These are phyloP conservation scores for Nemopilema nomurai DNA, from an alignment of 30 jellyfish, hydroid and myxozoan genomes.

Conservation along the genomic window DNA sequence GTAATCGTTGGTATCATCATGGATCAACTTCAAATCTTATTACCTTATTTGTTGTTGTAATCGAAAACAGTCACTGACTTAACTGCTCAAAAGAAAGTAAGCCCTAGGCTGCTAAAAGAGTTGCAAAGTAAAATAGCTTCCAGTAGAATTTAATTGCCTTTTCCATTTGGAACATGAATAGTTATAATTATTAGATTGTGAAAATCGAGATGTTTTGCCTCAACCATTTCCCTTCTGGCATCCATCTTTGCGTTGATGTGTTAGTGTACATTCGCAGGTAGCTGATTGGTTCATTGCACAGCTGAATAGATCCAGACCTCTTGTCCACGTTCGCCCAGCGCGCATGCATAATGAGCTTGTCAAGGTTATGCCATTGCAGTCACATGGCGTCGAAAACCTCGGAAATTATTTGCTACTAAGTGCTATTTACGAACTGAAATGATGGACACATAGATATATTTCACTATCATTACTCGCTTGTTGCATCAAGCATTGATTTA, in stretches of 20 bases:
- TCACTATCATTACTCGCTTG: background rate
- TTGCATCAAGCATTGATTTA: background rate
- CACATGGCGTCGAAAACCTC: conserved; percentile 64
- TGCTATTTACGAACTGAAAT: conserved; percentile 4
- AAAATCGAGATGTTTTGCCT: background rate
- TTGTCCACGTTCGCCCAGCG: conserved; percentile 74
- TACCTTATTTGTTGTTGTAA: too few species aligned
- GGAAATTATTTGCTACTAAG: background rate
- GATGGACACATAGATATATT: conserved; percentile 9
- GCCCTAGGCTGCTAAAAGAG: too few species aligned
- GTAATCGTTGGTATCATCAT: too few species aligned
- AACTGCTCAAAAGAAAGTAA: too few species aligned
- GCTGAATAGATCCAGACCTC: conserved; percentile 83
- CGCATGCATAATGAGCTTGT: conserved; percentile 61
- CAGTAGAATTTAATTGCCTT: too few species aligned
- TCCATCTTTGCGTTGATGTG: conserved; percentile 65
- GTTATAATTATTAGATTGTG: background rate
- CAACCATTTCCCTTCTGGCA: background rate
- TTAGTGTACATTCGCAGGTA: conserved; percentile 27
- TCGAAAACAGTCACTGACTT: too few species aligned
- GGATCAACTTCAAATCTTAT: too few species aligned
- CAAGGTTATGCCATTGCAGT: conserved; percentile 54
- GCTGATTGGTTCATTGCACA: conserved; percentile 73
- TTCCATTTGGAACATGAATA: too few species aligned
- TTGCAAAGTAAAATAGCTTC: too few species aligned